Evolutionary conservation across 2,113 vertebrate genomes (phyloP).

Genomic region (Stigmatopora argus): DNA sequence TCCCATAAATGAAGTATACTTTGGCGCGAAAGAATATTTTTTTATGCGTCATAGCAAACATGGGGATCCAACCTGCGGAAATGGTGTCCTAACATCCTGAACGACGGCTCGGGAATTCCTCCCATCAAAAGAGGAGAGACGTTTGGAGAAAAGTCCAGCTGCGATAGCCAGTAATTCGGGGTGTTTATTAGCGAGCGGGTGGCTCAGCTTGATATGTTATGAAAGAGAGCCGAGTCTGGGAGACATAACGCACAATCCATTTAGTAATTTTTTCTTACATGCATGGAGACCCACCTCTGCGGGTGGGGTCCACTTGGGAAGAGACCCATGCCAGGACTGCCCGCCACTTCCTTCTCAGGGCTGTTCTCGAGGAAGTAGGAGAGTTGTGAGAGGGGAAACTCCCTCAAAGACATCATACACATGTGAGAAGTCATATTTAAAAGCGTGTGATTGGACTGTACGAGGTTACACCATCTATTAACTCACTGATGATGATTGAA

Average conservation of each 20-base stretch:
- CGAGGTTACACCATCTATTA: background rate
- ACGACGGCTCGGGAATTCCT: constrained; percentile 36
- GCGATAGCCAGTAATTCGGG: constrained; percentile 50
- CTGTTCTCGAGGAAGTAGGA: constrained; percentile 65
- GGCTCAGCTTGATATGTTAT: constrained; percentile 31
- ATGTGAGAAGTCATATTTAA: constrained; percentile 66
- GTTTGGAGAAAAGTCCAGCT: constrained; percentile 47
- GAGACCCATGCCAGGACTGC: constrained; percentile 46
- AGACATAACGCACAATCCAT: constrained; percentile 36
- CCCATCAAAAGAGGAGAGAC: constrained; percentile 49
- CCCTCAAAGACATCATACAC: constrained; percentile 60
- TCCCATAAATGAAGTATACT: constrained; percentile 15
- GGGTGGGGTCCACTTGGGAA: constrained; percentile 26
- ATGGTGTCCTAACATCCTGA: constrained; percentile 39
- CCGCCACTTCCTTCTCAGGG: constrained; percentile 59
- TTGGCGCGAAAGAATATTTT: constrained; percentile 1
- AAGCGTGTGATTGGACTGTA: constrained; percentile 40
- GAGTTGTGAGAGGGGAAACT: constrained; percentile 63
- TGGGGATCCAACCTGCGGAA: constrained; percentile 19
- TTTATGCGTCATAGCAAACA: constrained; percentile 20
- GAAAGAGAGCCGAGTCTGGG: constrained; percentile 34
- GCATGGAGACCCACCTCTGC: constrained; percentile 35
- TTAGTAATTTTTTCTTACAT: background rate
- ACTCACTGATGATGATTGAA: background rate
- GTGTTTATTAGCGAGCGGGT: constrained; percentile 42